Percentiles rank a stretch among this genome's conserved stretches.
These are phyloP conservation scores for Fregetta grallaria DNA, from an alignment of 2,113 vertebrate genomes.

Conservation along the genomic window DNA sequence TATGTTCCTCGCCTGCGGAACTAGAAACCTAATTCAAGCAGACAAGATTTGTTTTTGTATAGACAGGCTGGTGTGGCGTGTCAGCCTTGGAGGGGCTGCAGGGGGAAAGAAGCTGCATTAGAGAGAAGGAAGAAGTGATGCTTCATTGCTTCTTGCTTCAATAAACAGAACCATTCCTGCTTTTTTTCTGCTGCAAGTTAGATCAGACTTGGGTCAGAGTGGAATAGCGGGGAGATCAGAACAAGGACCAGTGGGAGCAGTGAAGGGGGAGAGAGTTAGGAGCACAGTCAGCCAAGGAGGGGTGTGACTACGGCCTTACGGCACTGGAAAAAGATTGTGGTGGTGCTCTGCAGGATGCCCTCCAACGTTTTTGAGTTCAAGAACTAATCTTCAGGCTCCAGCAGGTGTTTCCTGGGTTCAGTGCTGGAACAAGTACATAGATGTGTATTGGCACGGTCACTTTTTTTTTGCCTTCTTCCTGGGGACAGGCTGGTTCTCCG, in stretches of 20 bases:
- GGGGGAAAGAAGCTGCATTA: neutral
- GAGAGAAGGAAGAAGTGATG: neutral
- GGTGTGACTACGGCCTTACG: neutral
- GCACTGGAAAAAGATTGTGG: neutral
- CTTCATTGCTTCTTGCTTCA: neutral
- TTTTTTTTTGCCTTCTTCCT: neutral
- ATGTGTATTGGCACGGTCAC: accelerated
- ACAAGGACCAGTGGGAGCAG: neutral
- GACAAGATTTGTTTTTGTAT: neutral
- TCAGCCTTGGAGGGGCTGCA: neutral
- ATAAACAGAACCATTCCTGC: neutral
- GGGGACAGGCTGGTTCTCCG: neutral
- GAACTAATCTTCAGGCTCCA: neutral
- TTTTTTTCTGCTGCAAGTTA: neutral
- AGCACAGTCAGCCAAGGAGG: neutral
- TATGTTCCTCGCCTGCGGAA: neutral
- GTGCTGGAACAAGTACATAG: neutral
- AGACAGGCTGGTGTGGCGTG: neutral
- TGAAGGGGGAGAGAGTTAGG: neutral
- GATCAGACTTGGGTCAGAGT: neutral
- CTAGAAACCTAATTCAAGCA: neutral
- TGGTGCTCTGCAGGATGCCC: neutral
- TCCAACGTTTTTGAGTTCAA: neutral
- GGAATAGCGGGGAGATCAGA: neutral
- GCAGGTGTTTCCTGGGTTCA: neutral